phyloP scores from a whole-genome alignment of 64 coral and sea anemone species.

The Actinia tenebrosa region DNA sequence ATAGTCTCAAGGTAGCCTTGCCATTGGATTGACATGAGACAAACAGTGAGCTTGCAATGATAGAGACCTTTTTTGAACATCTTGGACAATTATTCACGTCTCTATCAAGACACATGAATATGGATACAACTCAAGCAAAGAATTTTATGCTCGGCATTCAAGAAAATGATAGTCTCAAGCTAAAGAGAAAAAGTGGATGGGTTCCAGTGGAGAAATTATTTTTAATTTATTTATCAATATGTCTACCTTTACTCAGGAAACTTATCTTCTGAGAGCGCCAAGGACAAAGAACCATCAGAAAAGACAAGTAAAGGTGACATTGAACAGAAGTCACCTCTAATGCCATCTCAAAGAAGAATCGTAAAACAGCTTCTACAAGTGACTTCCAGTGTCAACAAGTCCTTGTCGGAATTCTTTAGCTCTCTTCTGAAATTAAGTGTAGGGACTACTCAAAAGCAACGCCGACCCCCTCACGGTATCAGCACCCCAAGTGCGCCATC shows the following conservation, averaged over 20 bases:
- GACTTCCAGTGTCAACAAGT: slow-evolving; percentile 68
- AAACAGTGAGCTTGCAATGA: too few species aligned
- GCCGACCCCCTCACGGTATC: slow-evolving; percentile 60
- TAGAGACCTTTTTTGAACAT: too few species aligned
- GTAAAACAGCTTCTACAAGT: slow-evolving; percentile 89
- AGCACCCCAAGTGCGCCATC: slow-evolving; percentile 66
- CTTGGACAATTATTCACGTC: too few species aligned
- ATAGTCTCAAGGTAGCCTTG: too few species aligned
- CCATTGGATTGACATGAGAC: too few species aligned
- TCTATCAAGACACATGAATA: too few species aligned
- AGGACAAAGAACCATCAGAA: not conserved
- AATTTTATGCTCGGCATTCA: too few species aligned
- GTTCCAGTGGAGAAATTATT: too few species aligned
- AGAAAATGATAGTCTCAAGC: too few species aligned
- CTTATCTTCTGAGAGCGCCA: not conserved
- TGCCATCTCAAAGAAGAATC: slow-evolving; percentile 66
- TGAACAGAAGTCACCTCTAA: slow-evolving; percentile 54
- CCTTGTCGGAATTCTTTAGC: slow-evolving; percentile 87
- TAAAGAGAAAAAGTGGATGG: too few species aligned
- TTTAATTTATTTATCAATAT: not conserved
- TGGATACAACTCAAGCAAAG: too few species aligned
- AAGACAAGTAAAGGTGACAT: not conserved
- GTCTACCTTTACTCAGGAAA: not conserved
- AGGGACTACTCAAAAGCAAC: slow-evolving; percentile 86
- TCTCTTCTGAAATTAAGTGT: slow-evolving; percentile 76